Conservation (phyloP, 2,888 invertebrate species). For the Dione vanillae region DNA sequence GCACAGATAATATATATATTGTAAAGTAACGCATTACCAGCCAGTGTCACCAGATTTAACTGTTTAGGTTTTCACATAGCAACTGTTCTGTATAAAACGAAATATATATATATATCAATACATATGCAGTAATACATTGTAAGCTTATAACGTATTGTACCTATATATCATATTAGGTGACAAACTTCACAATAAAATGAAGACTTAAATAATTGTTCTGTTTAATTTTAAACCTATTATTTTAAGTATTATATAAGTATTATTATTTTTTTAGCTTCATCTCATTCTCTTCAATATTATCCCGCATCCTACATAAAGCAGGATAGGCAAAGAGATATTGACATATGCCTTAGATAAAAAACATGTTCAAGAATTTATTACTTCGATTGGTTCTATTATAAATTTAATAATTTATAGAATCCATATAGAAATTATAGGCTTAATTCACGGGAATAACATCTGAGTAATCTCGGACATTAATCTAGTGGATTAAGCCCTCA, state of each 20-base stretch:
- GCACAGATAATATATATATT: slow-evolving; percentile 48
- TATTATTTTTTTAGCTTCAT: not conserved
- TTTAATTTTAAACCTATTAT: slow-evolving; percentile 28
- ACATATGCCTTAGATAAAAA: too few relatives aligned
- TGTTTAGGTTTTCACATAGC: slow-evolving; percentile 54
- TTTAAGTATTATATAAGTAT: not conserved
- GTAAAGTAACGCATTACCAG: slow-evolving; percentile 42
- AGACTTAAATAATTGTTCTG: slow-evolving; percentile 69
- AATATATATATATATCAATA: slow-evolving; percentile 66
- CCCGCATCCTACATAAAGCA: too few relatives aligned
- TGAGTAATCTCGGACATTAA: too few relatives aligned
- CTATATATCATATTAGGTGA: slow-evolving; percentile 78
- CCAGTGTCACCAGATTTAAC: slow-evolving; percentile 39
- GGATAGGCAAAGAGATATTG: too few relatives aligned
- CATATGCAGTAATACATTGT: slow-evolving; percentile 76
- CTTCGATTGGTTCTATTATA: too few relatives aligned
- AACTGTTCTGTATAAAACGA: slow-evolving; percentile 51
- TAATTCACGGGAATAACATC: too few relatives aligned
- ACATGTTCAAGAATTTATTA: too few relatives aligned
- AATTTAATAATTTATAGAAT: too few relatives aligned
- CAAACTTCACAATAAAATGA: slow-evolving; percentile 82
- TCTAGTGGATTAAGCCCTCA: too few relatives aligned
- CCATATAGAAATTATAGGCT: too few relatives aligned
- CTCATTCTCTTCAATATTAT: not conserved
- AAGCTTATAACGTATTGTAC: slow-evolving; percentile 72